A percentile compares a stretch with the other conserved stretches of the same genome.
Conservation (phyloP, 2,113 vertebrate genomes). For the Natator depressus region DNA sequence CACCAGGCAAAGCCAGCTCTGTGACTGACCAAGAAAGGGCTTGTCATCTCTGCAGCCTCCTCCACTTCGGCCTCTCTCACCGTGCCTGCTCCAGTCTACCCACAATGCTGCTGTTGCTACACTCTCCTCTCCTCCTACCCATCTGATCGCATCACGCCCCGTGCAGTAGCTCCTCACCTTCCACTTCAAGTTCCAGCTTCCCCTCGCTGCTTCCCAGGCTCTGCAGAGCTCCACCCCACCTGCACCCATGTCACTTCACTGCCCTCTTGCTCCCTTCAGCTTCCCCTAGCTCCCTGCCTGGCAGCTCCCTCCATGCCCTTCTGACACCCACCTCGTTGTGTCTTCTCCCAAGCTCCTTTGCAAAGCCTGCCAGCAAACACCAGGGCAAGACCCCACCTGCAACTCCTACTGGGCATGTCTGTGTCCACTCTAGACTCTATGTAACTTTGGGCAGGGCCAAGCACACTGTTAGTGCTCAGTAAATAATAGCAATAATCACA, state of each 20-base stretch:
- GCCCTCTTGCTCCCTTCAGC: background rate
- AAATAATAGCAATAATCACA: background rate
- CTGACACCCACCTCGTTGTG: background rate
- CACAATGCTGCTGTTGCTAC: background rate
- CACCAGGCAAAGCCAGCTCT: background rate
- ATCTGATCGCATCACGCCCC: too few relatives aligned
- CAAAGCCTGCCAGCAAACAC: background rate
- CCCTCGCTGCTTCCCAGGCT: background rate
- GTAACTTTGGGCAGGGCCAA: background rate
- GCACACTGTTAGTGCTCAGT: background rate
- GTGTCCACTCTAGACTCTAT: background rate
- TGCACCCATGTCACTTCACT: background rate
- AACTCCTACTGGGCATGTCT: background rate
- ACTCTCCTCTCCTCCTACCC: background rate
- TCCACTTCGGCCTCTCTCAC: background rate
- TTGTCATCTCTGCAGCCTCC: background rate
- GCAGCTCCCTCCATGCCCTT: background rate
- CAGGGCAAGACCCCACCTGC: rapidly evolving
- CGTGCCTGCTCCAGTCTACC: background rate
- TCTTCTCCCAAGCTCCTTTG: background rate
- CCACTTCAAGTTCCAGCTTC: background rate
- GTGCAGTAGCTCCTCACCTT: background rate
- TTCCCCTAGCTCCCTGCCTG: background rate
- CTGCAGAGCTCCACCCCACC: background rate
- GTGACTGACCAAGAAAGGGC: background rate